Percentiles rank a stretch among this genome's conserved stretches.
phyloP scores from a whole-genome alignment of 2,113 vertebrate species.

The Oriolus oriolus region DNA sequence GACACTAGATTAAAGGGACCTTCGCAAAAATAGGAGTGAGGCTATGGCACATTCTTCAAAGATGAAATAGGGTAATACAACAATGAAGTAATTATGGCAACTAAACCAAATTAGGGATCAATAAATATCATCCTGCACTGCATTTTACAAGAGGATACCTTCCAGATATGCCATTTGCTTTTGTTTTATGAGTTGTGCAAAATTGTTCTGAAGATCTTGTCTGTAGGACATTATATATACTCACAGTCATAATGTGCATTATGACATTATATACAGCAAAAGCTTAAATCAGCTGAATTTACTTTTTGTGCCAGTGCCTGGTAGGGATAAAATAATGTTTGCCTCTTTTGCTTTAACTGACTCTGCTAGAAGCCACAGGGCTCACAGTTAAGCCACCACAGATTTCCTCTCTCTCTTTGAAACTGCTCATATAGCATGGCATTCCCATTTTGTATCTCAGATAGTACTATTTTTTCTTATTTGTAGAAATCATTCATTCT shows the following conservation, averaged over 20 bases:
- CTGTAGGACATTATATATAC: neutral
- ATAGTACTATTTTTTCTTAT: neutral
- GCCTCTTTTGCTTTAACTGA: conserved; percentile 2
- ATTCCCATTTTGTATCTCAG: neutral
- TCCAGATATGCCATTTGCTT: neutral
- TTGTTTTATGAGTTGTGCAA: neutral
- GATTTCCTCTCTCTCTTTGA: neutral
- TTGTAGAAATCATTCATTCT: neutral
- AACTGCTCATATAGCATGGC: neutral
- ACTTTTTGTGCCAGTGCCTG: neutral
- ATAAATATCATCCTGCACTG: neutral
- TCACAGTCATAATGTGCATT: neutral
- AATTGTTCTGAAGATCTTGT: neutral
- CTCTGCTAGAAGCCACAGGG: neutral
- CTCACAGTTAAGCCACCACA: neutral
- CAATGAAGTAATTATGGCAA: neutral
- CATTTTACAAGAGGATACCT: neutral
- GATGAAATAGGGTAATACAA: neutral
- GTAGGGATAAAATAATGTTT: neutral
- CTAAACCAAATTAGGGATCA: conserved; percentile 6
- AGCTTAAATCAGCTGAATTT: neutral
- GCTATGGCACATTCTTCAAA: neutral
- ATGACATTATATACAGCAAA: neutral
- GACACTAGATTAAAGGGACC: neutral
- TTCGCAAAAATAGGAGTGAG: neutral